phyloP scores from a whole-genome alignment of 2,888 invertebrate species.

The Lymantria dispar region DNA sequence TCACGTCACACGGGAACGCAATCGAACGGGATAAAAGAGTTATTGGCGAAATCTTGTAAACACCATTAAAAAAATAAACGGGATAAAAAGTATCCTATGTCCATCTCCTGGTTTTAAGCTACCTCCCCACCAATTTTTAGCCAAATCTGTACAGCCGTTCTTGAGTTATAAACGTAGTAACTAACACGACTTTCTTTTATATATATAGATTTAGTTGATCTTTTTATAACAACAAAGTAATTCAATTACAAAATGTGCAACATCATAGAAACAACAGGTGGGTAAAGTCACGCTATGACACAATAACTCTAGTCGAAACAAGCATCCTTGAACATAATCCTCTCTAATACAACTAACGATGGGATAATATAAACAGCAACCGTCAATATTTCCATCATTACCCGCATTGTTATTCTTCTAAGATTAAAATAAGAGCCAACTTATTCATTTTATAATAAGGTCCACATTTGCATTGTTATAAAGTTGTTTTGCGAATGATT shows the following conservation, averaged over 20 bases:
- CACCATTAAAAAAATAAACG: too few relatives aligned
- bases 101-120: too few relatives aligned
- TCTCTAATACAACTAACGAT: slow-evolving; percentile 50
- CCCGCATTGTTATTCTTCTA: slow-evolving; percentile 19
- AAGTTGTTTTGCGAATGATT: background rate
- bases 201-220: too few relatives aligned
- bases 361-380: slow-evolving; percentile 36
- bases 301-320: slow-evolving; percentile 23
- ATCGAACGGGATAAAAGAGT: too few relatives aligned
- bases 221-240: too few relatives aligned
- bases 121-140: too few relatives aligned
- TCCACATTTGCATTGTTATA: slow-evolving; percentile 1
- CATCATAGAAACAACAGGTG: slow-evolving; percentile 15
- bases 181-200: too few relatives aligned
- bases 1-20: too few relatives aligned
- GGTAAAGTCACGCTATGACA: slow-evolving; percentile 33
- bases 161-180: too few relatives aligned
- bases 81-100: too few relatives aligned
- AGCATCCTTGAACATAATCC: slow-evolving; percentile 43
- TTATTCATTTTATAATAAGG: slow-evolving; percentile 1
- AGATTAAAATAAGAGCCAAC: slow-evolving; percentile 1
- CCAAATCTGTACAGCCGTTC: too few relatives aligned
- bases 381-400: slow-evolving; percentile 32
- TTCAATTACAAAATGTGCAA: slow-evolving; percentile 5
- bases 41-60: too few relatives aligned